Evolutionary conservation across 1,140 invertebrate species (phyloP), one percentile per base, ranked within the genome.

Genomic region (Andrena cerasifolii): DNA sequence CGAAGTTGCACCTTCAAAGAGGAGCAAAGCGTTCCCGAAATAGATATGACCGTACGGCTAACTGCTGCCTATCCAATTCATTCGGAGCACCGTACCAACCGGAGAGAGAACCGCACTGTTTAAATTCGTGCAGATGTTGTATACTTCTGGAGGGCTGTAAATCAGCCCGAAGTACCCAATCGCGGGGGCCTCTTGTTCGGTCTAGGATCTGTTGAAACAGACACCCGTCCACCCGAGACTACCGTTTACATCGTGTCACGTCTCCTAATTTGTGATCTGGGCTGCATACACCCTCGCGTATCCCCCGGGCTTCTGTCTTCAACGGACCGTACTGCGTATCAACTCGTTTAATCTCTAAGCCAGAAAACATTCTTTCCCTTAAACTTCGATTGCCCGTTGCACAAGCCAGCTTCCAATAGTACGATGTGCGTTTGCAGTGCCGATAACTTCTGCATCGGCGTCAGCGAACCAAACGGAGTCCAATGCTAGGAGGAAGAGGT

Each of bases 401-500:
- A n/a, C n/a, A n/a, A n/a, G n/a, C n/a, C n/a, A n/a, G n/a, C n/a
- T n/a, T n/a, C n/a, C n/a, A n/a, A n/a, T n/a, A n/a, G n/a, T n/a
- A n/a, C n/a, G n/a, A n/a, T n/a, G n/a, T n/a, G n/a, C n/a, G n/a
- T n/a, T 40, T 58, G 18, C 40, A 82, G 86, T 83, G 10, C 36
- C 86, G 2, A 63, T 83, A 45, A 78, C 88, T 18, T 73, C 83
- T 0, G 62, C 84, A 0, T 16, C 74, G 43, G 56, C 72, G 10
- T 49, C 70, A 16, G 70, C 47, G 4, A 82, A 21, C 28, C 62
- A 73, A 26, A 62, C 67, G 0, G 87, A 88, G 59, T 84, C 85
- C 18, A 82, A 79, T 3, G 91, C 91, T 40, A 97, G 97, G 87
- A 92, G 97, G 75, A 98, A 98, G 88, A 94, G 97, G 31, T 98